Percentiles rank a stretch among this genome's conserved stretches.
Conservation (phyloP, 1,140 invertebrate genomes). For the Andricus grossulariae region DNA sequence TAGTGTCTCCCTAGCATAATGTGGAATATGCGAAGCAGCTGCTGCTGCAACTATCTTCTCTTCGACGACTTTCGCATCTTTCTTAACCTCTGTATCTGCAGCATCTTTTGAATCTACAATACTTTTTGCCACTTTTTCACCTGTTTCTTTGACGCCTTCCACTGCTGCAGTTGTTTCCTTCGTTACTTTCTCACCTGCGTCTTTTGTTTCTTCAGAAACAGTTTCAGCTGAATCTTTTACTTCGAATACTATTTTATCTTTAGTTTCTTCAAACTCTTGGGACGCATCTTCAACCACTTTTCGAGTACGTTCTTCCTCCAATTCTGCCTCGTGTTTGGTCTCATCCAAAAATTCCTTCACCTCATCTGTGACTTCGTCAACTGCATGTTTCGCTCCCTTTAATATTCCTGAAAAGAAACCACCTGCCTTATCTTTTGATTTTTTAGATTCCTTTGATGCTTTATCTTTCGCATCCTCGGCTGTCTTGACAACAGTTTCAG, state of each 20-base stretch:
- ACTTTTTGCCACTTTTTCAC: neutral
- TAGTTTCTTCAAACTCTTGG: constrained; percentile 48
- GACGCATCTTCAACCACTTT: constrained; percentile 42
- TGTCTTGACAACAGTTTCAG: constrained; percentile 6
- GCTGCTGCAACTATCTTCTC: constrained; percentile 41
- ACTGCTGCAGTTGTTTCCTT: constrained; percentile 54
- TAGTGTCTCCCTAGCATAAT: constrained; percentile 28
- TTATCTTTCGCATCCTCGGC: constrained; percentile 32
- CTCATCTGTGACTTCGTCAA: constrained; percentile 48
- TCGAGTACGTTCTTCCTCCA: neutral
- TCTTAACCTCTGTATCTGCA: constrained; percentile 30
- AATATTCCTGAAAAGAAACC: constrained; percentile 46
- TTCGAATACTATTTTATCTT: constrained; percentile 10
- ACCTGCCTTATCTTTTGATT: constrained; percentile 38
- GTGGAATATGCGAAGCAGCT: neutral
- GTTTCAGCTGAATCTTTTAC: constrained; percentile 28
- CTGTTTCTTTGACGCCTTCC: constrained; percentile 54
- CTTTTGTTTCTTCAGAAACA: constrained; percentile 49
- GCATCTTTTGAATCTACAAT: constrained; percentile 3
- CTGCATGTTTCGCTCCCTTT: constrained; percentile 28
- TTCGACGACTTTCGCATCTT: constrained; percentile 30
- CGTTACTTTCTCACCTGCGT: constrained; percentile 45
- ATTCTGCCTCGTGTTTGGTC: constrained; percentile 48
- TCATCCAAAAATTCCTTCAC: constrained; percentile 48
- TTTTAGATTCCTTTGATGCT: constrained; percentile 39